Evolutionary conservation across 2,888 invertebrate species (phyloP).

Genomic region (Oxystoma pomonae): DNA sequence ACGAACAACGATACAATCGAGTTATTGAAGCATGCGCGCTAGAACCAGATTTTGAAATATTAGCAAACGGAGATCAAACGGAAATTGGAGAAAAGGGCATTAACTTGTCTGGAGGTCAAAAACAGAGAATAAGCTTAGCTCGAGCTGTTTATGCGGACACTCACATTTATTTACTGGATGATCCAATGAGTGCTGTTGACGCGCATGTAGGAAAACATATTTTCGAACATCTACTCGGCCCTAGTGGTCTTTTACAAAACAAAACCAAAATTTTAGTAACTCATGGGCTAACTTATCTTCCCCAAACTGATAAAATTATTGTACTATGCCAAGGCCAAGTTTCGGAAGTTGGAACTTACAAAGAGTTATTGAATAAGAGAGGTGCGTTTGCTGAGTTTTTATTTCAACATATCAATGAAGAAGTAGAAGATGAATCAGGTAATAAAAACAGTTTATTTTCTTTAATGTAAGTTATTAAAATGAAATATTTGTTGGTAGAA

Average conservation of each 20-base stretch:
- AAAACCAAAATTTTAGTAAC: conserved; percentile 54
- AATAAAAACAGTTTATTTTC: too few relatives aligned
- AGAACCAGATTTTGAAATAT: conserved; percentile 48
- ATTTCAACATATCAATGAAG: conserved; percentile 28
- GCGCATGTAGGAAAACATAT: conserved; percentile 99
- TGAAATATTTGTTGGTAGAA: conserved; percentile 43
- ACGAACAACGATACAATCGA: conserved; percentile 30
- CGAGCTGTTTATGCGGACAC: conserved; percentile 83
- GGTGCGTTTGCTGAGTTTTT: conserved; percentile 40
- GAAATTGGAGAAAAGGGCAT: conserved; percentile 65
- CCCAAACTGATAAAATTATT: conserved; percentile 51
- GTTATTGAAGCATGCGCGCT: conserved; percentile 46
- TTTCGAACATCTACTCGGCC: conserved; percentile 60
- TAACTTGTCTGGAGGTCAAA: conserved; percentile 63
- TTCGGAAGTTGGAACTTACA: conserved; percentile 49
- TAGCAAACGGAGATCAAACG: conserved; percentile 52
- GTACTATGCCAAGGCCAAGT: conserved; percentile 51
- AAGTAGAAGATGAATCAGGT: conserved; percentile 43
- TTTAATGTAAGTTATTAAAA: too few relatives aligned
- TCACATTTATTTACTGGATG: conserved; percentile 88
- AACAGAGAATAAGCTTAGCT: conserved; percentile 84
- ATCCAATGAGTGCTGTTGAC: conserved; percentile 92
- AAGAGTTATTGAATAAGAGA: conserved; percentile 44
- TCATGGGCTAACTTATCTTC: conserved; percentile 55
- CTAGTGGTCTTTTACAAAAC: conserved; percentile 42